Conservation (phyloP, 2,113 vertebrate species). For the Girardinichthys multiradiatus region DNA sequence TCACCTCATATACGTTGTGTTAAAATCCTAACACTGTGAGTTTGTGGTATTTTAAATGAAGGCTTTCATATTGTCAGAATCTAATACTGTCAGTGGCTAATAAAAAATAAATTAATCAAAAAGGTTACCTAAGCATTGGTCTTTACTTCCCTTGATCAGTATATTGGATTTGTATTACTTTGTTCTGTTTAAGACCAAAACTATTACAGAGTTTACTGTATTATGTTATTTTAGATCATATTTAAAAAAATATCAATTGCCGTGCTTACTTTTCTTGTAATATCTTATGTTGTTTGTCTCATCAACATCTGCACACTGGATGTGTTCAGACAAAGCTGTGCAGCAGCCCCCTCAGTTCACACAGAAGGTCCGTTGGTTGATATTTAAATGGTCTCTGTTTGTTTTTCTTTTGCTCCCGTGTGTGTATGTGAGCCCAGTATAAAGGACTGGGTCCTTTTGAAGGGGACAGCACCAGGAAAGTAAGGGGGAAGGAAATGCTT, state of each 20-base stretch:
- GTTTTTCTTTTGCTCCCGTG: slow-evolving; percentile 75
- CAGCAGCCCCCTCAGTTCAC: slow-evolving; percentile 57
- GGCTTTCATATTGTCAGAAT: too few species aligned
- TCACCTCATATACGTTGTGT: too few species aligned
- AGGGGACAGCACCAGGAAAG: slow-evolving; percentile 78
- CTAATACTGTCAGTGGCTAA: too few species aligned
- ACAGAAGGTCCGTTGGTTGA: slow-evolving; percentile 73
- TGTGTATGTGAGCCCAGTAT: slow-evolving; percentile 74
- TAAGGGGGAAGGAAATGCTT: slow-evolving; percentile 76
- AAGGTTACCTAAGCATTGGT: too few species aligned
- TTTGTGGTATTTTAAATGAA: too few species aligned
- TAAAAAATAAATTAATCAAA: too few species aligned
- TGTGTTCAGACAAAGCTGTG: slow-evolving; percentile 15
- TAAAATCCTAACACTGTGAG: too few species aligned
- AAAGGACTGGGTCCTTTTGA: slow-evolving; percentile 75
- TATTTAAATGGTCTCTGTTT: slow-evolving; percentile 78
- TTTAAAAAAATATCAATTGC: slow-evolving; percentile 7
- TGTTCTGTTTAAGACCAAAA: slow-evolving; percentile 4
- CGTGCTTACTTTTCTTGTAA: slow-evolving; percentile 6
- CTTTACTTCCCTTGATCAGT: too few species aligned
- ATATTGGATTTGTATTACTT: background rate
- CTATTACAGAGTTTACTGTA: background rate
- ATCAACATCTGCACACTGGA: slow-evolving; percentile 16
- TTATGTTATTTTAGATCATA: background rate
- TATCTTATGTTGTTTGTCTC: slow-evolving; percentile 8